A percentile compares a stretch with the other conserved stretches of the same genome.
Conservation (phyloP, 2,888 invertebrate genomes). For the Troides helena region DNA sequence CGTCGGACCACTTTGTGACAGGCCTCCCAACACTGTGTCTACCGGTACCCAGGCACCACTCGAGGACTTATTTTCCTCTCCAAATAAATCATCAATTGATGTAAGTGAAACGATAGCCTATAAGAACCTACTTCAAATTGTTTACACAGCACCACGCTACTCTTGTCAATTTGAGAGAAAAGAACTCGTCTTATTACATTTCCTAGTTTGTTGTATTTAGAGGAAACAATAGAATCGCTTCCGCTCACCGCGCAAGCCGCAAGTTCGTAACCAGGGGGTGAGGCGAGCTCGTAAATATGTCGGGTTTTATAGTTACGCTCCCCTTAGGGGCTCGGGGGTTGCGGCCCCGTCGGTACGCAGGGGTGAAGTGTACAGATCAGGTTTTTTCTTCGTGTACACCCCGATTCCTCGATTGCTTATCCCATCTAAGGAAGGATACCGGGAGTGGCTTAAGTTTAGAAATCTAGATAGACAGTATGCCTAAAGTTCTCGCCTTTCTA, state of each 20-base stretch:
- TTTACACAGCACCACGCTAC: too few relatives aligned
- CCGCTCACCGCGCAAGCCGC: conserved; percentile 44
- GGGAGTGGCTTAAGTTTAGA: conserved; percentile 3
- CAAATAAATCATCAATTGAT: too few relatives aligned
- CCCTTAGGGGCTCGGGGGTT: conserved; percentile 48
- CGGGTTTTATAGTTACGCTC: conserved; percentile 68
- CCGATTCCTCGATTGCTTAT: conserved; percentile 67
- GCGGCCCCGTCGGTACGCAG: conserved; percentile 45
- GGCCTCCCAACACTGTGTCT: too few relatives aligned
- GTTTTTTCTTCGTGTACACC: conserved; percentile 37
- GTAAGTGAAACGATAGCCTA: too few relatives aligned
- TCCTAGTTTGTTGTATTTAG: not conserved
- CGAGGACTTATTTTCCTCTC: too few relatives aligned
- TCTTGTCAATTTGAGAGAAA: too few relatives aligned
- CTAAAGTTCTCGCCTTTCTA: too few relatives aligned
- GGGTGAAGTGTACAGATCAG: conserved; percentile 50
- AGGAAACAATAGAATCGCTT: conserved; percentile 31
- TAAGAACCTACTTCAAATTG: too few relatives aligned
- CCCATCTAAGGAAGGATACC: conserved; percentile 30
- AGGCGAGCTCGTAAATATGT: conserved; percentile 72
- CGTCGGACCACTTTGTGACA: too few relatives aligned
- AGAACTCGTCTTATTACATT: not conserved
- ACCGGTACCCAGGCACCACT: too few relatives aligned
- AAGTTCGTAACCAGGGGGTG: conserved; percentile 46
- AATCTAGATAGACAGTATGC: conserved; percentile 3